Evolutionary conservation across 2,797 vertebrate species (phyloP), one percentile per base, ranked within the genome.

Genomic region (Catostomus latipinnis): DNA sequence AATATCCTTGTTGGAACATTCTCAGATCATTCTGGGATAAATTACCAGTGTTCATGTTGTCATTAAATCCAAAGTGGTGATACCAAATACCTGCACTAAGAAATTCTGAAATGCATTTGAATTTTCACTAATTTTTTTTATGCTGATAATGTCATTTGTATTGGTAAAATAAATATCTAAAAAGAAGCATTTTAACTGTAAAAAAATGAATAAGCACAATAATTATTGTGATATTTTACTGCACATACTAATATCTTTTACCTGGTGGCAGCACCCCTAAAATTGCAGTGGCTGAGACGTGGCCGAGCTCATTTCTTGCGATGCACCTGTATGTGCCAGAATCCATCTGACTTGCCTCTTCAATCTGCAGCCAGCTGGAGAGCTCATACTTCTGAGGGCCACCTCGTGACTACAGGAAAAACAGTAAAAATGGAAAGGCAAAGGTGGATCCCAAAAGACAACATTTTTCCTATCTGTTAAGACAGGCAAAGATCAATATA

Each of bases 291-390:
- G 92, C 92, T 0, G 92, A 92, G 53, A 85, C 87, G 0, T 87
- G 79, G 1, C 93, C 94, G 53, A 93, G 68, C 56, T 85, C 81
- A 80, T 95, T 95, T 9, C 81, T 90, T 54, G 93, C 92, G 0
- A 88, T 76, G 80, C 94, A 95, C 78, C 74, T 88, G 85, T 94
- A 94, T 48, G 91, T 91, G 12, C 94, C 93, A 0, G 93, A 91
- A 85, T 94, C 91, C 8, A 8, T 84, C 6, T 73, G 91, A 79
- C 66, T 86, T 13, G 91, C 91, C 76, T 89, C 88, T 80, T 95
- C 93, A 4, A 94, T 94, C 90, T 94, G 93, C 71, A 94, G 88
- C 93, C 94, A 95, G 82, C 93, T 95, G 83, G 93, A 93, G 49
- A 94, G 90, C 89, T 94, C 93, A 0, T 91, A 95, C 58, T 88